Evolutionary conservation across 2,888 invertebrate genomes (phyloP).

Genomic region (Nasonovia ribisnigri): DNA sequence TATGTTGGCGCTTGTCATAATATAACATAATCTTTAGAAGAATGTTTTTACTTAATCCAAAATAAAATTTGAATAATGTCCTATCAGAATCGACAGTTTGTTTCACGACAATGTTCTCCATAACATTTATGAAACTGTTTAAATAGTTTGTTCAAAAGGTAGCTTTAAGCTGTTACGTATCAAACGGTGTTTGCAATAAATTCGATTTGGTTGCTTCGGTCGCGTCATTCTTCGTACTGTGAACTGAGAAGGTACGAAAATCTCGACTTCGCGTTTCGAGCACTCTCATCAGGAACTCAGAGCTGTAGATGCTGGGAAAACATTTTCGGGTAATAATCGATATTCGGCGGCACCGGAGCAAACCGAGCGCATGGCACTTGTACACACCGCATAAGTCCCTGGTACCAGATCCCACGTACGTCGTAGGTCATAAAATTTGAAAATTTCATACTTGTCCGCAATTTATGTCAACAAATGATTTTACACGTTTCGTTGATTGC

Average conservation of each 20-base stretch:
- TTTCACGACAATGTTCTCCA: background rate
- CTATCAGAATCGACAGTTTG: background rate
- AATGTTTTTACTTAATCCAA: too few relatives aligned
- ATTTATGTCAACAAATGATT: background rate
- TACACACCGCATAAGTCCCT: background rate
- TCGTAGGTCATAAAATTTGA: background rate
- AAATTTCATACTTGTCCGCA: background rate
- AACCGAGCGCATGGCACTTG: background rate
- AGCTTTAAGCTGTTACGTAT: background rate
- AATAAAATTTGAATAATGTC: too few relatives aligned
- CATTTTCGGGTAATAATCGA: background rate
- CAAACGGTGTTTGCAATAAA: background rate
- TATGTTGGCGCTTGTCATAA: too few relatives aligned
- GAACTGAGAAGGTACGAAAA: background rate
- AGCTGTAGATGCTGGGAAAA: background rate
- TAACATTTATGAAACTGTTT: background rate
- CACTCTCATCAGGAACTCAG: background rate
- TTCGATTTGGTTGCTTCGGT: background rate
- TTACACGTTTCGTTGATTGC: background rate
- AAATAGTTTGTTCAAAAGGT: background rate
- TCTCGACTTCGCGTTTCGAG: background rate
- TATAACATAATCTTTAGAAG: too few relatives aligned
- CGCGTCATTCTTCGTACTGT: background rate
- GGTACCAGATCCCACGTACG: background rate
- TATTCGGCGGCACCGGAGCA: background rate